Percentiles rank a stretch among this genome's conserved stretches.
Conservation (phyloP, 2,113 vertebrate species). For the Falco punctatus region DNA sequence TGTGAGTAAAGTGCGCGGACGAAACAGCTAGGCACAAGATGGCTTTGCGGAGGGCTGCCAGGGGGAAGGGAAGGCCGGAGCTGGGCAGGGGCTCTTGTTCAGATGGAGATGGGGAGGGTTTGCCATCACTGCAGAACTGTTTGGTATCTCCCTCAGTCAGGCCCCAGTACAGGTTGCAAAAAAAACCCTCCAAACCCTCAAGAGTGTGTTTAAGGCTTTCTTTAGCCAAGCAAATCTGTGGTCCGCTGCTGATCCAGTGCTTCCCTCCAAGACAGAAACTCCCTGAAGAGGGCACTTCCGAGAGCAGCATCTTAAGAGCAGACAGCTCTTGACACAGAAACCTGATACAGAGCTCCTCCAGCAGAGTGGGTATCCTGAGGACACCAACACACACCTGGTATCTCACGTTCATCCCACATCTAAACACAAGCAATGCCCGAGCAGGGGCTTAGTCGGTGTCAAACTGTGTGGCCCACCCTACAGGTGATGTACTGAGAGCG, state of each 20-base stretch:
- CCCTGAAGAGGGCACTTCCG: not conserved
- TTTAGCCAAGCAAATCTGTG: not conserved
- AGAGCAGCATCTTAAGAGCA: not conserved
- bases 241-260: not conserved
- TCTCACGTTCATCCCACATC: not conserved
- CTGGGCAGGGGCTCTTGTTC: not conserved
- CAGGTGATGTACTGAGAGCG: not conserved
- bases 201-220: not conserved
- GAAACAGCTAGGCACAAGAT: not conserved
- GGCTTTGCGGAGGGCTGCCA: not conserved
- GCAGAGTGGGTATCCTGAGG: not conserved
- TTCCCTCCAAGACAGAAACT: not conserved
- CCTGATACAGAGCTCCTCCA: not conserved
- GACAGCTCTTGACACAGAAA: slow-evolving; percentile 29
- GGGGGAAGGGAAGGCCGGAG: not conserved
- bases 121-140: not conserved
- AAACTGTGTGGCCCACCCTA: not conserved
- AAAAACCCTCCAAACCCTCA: not conserved
- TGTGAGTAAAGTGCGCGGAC: not conserved
- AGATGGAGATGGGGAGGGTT: not conserved
- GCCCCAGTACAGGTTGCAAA: not conserved
- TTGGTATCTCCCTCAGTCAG: not conserved
- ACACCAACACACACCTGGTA: not conserved
- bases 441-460: not conserved
- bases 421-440: not conserved